Evolutionary conservation across 2,888 invertebrate genomes (phyloP).

Genomic region (Drosophila yooni): DNA sequence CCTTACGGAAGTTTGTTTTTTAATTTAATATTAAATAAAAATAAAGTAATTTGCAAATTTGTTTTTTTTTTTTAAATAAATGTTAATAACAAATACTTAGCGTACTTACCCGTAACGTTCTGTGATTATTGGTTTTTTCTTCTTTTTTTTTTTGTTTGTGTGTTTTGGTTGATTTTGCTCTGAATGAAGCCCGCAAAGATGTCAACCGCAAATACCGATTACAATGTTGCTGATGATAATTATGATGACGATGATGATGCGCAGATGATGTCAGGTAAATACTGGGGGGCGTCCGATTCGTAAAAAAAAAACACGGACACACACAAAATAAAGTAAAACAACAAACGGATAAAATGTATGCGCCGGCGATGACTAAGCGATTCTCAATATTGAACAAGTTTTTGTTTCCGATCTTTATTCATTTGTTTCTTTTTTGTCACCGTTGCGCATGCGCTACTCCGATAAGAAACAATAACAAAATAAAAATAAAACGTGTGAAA

Average conservation of each 20-base stretch:
- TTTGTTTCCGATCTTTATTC: slow-evolving; percentile 27
- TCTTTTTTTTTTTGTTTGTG: not conserved
- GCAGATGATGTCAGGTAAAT: slow-evolving; percentile 62
- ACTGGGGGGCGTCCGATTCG: slow-evolving; percentile 28
- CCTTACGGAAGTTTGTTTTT: not conserved
- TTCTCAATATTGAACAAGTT: slow-evolving; percentile 28
- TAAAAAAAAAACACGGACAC: slow-evolving; percentile 1
- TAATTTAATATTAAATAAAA: not conserved
- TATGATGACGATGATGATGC: slow-evolving; percentile 29
- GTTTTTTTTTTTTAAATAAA: not conserved
- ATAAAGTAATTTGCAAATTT: not conserved
- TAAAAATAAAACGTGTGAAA: slow-evolving; percentile 2
- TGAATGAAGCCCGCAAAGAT: slow-evolving; percentile 69
- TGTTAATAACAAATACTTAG: not conserved
- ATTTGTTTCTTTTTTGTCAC: slow-evolving; percentile 7
- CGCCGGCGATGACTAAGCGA: slow-evolving; percentile 36
- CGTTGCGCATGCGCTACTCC: slow-evolving; percentile 38
- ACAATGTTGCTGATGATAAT: slow-evolving; percentile 31
- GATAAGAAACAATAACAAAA: slow-evolving; percentile 6
- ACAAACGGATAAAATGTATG: slow-evolving; percentile 20
- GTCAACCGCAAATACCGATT: slow-evolving; percentile 68
- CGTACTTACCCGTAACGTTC: slow-evolving; percentile 26
- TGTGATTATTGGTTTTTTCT: not conserved
- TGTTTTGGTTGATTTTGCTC: slow-evolving; percentile 37
- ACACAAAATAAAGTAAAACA: slow-evolving; percentile 1